These are phyloP conservation scores for Platanista minor DNA, from an alignment of 2,113 vertebrate genomes.

Conservation along the genomic window DNA sequence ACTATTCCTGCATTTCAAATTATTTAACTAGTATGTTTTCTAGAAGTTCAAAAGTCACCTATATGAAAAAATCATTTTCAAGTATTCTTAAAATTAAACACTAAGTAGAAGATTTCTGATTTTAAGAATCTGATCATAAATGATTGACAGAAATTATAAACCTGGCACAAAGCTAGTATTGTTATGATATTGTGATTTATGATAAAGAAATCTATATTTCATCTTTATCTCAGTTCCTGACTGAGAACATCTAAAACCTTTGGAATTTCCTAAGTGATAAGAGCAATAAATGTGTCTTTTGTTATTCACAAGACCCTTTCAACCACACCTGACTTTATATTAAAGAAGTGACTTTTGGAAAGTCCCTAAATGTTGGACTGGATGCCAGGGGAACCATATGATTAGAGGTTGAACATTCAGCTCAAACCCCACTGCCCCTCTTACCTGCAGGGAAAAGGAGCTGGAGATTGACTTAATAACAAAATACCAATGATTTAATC, in stretches of 20 bases:
- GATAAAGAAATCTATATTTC: not conserved
- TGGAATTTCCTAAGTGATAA: not conserved
- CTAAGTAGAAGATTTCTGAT: constrained; percentile 25
- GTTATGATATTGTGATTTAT: not conserved
- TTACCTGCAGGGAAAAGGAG: not conserved
- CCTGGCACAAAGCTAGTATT: not conserved
- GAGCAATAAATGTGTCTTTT: not conserved
- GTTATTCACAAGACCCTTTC: not conserved
- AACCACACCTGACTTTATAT: not conserved
- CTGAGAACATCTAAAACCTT: not conserved
- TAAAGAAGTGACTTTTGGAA: not conserved
- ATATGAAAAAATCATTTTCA: not conserved
- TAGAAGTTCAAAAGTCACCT: not conserved
- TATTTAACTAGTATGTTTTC: not conserved
- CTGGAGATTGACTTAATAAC: not conserved
- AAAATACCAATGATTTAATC: not conserved
- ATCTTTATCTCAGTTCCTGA: not conserved
- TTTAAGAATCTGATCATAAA: constrained; percentile 35
- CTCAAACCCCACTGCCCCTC: not conserved
- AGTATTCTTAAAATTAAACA: constrained; percentile 46
- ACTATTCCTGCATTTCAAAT: not conserved
- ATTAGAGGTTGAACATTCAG: not conserved
- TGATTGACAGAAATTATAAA: constrained; percentile 45
- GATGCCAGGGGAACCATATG: not conserved
- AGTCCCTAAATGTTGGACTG: not conserved